Conservation (phyloP, 2,797 vertebrate species). For the Masticophis lateralis region DNA sequence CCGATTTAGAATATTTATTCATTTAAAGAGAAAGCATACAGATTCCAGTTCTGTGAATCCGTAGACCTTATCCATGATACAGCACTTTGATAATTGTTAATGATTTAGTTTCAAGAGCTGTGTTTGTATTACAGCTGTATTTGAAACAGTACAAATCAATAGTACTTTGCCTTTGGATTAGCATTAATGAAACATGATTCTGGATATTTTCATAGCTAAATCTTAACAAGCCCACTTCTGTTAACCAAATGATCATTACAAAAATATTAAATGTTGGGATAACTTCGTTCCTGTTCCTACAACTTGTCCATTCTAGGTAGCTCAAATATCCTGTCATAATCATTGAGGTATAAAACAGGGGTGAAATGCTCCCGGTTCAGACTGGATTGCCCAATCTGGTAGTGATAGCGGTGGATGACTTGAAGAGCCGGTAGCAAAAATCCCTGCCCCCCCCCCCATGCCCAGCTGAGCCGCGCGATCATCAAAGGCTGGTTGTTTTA, state of each 20-base stretch:
- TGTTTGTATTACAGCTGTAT: not conserved
- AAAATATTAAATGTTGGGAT: not conserved
- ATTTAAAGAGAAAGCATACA: not conserved
- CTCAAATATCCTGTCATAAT: not conserved
- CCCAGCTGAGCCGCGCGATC: no score
- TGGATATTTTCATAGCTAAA: not conserved
- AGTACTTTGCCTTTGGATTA: not conserved
- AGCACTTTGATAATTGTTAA: not conserved
- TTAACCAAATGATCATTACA: not conserved
- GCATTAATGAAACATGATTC: not conserved
- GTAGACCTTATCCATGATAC: not conserved
- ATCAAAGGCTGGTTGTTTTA: no score
- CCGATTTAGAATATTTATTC: not conserved
- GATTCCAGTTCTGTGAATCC: not conserved
- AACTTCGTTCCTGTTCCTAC: not conserved
- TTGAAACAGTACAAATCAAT: not conserved
- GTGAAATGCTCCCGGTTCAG: no score
- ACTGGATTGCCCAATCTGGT: no score
- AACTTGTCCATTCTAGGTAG: not conserved
- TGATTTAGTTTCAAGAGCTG: not conserved
- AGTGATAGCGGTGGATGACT: rapidly evolving
- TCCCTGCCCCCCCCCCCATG: no score
- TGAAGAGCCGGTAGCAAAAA: no score
- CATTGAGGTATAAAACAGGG: not conserved
- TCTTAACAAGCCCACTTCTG: not conserved